Conservation (phyloP, 2,888 invertebrate genomes). For the Cantharis nigra region DNA sequence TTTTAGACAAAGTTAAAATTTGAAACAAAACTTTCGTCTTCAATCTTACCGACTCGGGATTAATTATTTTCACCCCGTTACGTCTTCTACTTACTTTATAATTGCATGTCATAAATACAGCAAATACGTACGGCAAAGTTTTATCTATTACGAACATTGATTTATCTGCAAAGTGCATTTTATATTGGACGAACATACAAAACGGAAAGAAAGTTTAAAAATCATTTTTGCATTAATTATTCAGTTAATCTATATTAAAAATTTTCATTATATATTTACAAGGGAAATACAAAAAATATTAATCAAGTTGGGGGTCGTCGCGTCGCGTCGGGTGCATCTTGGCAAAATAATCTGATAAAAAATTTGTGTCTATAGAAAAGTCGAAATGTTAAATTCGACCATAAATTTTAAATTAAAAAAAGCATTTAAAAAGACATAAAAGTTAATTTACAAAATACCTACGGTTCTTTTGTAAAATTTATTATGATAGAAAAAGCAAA, state of each 20-base stretch:
- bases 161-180: neutral
- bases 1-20: neutral
- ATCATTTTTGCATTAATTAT: neutral
- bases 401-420: neutral
- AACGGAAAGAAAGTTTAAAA: neutral
- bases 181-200: neutral
- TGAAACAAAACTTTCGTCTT: neutral
- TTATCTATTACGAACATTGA: neutral
- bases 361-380: neutral
- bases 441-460: neutral
- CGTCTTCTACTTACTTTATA: constrained; percentile 6
- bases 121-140: neutral
- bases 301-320: too few relatives aligned
- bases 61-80: constrained; percentile 17
- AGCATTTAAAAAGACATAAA: neutral
- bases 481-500: neutral
- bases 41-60: constrained; percentile 6
- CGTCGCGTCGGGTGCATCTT: neutral
- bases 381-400: neutral
- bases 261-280: neutral
- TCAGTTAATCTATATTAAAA: too few relatives aligned
- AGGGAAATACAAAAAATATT: neutral
- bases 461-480: neutral
- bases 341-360: neutral
- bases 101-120: neutral